These are phyloP conservation scores for Phenganax stokvisi DNA, from an alignment of 92 coral and sea anemone genomes.

Conservation along the genomic window DNA sequence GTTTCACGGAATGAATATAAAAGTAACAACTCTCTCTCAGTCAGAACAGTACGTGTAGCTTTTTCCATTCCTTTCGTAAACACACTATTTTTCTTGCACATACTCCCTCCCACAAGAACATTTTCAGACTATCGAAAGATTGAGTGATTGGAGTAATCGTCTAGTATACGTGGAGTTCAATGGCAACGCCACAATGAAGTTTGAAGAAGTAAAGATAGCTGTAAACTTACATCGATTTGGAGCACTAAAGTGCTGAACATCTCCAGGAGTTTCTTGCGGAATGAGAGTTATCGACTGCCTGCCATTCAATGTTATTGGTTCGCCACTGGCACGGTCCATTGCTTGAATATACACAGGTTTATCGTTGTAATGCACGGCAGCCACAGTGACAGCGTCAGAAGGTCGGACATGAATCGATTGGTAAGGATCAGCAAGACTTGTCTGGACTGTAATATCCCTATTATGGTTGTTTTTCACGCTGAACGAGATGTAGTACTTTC, in stretches of 20 bases:
- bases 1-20: too few species aligned
- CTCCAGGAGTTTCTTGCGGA: not conserved
- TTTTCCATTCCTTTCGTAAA: too few species aligned
- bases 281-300: slow-evolving; percentile 2
- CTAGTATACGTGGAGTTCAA: not conserved
- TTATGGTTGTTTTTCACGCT: not conserved
- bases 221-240: slow-evolving; percentile 15
- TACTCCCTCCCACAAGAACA: too few species aligned
- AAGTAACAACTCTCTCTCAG: too few species aligned
- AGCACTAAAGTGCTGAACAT: not conserved
- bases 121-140: too few species aligned
- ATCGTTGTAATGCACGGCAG: not conserved
- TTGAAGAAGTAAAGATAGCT: not conserved
- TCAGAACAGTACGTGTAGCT: too few species aligned
- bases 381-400: slow-evolving; percentile 7
- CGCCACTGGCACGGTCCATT: not conserved
- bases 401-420: not conserved
- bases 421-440: slow-evolving; percentile 24
- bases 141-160: too few species aligned
- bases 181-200: not conserved
- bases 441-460: not conserved
- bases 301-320: slow-evolving; percentile 26
- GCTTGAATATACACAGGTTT: slow-evolving; percentile 11
- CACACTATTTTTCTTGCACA: too few species aligned
- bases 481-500: slow-evolving; percentile 14